Base-by-base conservation (phyloP, 2,888 invertebrate genomes). In the Acronicta alni region DNA sequence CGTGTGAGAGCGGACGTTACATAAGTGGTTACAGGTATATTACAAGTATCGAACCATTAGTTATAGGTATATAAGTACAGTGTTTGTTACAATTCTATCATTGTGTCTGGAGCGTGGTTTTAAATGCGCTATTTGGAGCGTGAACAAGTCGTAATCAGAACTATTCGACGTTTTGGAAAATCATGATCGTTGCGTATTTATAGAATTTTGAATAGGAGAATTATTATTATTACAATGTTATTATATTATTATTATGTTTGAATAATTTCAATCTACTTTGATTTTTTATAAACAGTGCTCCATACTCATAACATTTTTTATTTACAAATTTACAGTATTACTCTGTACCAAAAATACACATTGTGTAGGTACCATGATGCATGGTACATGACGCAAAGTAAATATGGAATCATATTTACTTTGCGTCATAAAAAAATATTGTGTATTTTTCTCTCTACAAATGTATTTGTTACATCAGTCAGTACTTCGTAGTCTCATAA, bases 91-190 rank as follows among this genome's bases (percentile, higher is more conserved):
- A 75, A 70, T 83, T 74, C 66, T 68, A 75, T 77, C 69, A 74
- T 72, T 68, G 72, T 74, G 64, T 67, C 52, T 66, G 41, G 58
- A 65, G 68, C 67, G 67, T 62, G 72, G 75, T 67, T 76, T 79
- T 72, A 72, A 75, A 63, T 52, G 56, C 51, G 59, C 56, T 76
- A 79, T 84, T 68, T 82, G 62, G 83, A 85, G 82, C 84, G 77
- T 75, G 76, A 85, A 81, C 59, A 43, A 67, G 59, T 75, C 72
- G 75, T 77, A 77, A 81, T 72, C 48, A 15, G 30, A 20, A 65
- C 49, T 55, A 69, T 72, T 65, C 30, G 46, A 42, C 30, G 45
- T 53, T 70, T 75, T 60, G 54, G 59, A 67, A 67, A 64, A 68
- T 65, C 57, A 62, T 59, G 49, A 45, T 55, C 23, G 41, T 47